Percentiles rank a stretch among this genome's conserved stretches.
phyloP scores from a whole-genome alignment of 2,888 invertebrate species.

The Ceramica pisi region DNA sequence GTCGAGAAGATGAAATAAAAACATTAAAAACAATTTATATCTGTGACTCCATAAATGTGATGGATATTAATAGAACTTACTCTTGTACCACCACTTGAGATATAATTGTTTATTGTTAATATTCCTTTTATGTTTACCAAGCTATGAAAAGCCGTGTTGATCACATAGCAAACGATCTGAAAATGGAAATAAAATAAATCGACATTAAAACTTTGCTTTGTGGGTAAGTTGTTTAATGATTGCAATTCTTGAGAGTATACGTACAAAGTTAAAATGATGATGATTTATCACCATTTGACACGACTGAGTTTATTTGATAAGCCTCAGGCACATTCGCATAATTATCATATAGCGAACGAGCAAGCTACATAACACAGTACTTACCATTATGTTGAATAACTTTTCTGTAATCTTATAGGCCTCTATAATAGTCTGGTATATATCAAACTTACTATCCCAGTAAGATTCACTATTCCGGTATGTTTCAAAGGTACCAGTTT shows the following conservation, averaged over 20 bases:
- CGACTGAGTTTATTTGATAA: neutral
- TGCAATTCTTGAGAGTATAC: too few relatives aligned
- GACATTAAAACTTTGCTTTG: too few relatives aligned
- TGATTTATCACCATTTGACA: neutral
- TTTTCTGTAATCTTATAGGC: constrained; percentile 22
- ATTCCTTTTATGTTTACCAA: constrained; percentile 29
- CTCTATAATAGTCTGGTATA: constrained; percentile 20
- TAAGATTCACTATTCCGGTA: neutral
- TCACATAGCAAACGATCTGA: constrained; percentile 34
- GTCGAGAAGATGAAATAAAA: too few relatives aligned
- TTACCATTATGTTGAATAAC: constrained; percentile 23
- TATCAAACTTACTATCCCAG: constrained; percentile 27
- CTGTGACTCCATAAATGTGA: too few relatives aligned
- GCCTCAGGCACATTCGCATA: neutral
- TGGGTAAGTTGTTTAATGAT: too few relatives aligned
- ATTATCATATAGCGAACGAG: neutral
- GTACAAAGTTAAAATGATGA: too few relatives aligned
- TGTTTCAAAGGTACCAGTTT: neutral
- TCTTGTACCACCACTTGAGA: neutral
- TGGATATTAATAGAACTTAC: constrained; percentile 15
- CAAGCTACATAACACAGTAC: neutral
- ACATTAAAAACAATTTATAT: too few relatives aligned
- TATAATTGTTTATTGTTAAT: neutral
- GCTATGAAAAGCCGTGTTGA: constrained; percentile 37
- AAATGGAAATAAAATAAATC: neutral